These are phyloP conservation scores for Micropterix aruncella DNA, from an alignment of 2,888 invertebrate genomes.

Conservation along the genomic window DNA sequence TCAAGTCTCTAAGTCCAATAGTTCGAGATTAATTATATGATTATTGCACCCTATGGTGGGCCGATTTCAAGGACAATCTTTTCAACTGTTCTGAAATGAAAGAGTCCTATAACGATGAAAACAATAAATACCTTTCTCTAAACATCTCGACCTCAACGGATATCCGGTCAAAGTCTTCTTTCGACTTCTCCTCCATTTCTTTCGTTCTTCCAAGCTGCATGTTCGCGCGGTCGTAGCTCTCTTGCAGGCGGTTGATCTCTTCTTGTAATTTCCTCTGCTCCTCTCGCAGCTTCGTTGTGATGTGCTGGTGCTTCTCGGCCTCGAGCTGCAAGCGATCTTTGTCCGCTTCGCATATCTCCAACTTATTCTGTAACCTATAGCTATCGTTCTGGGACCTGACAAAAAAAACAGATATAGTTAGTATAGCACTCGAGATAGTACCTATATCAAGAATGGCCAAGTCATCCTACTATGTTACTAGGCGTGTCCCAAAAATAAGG, in stretches of 20 bases:
- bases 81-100: no score
- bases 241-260: slow-evolving; percentile 71
- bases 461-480: no score
- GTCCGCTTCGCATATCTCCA: slow-evolving; percentile 78
- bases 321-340: slow-evolving; percentile 76
- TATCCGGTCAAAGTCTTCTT: slow-evolving; percentile 66
- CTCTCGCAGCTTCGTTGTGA: slow-evolving; percentile 69
- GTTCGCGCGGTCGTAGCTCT: slow-evolving; percentile 78
- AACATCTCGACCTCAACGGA: slow-evolving; percentile 75
- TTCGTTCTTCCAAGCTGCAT: slow-evolving; percentile 74
- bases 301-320: slow-evolving; percentile 68
- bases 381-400: slow-evolving; percentile 77
- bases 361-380: slow-evolving; percentile 75
- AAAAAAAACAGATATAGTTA: no score
- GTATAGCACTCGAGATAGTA: no score
- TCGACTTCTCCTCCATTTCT: slow-evolving; percentile 83
- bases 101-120: no score
- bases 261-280: slow-evolving; percentile 79
- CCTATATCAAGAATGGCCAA: no score
- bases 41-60: no score
- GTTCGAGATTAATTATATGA: no score
- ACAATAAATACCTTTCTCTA: slow-evolving; percentile 69
- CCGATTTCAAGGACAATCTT: no score
- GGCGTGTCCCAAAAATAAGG: no score
- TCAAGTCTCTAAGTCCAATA: no score